Base-by-base conservation (phyloP, 1,140 invertebrate species). In the Nephotettix cincticeps region DNA sequence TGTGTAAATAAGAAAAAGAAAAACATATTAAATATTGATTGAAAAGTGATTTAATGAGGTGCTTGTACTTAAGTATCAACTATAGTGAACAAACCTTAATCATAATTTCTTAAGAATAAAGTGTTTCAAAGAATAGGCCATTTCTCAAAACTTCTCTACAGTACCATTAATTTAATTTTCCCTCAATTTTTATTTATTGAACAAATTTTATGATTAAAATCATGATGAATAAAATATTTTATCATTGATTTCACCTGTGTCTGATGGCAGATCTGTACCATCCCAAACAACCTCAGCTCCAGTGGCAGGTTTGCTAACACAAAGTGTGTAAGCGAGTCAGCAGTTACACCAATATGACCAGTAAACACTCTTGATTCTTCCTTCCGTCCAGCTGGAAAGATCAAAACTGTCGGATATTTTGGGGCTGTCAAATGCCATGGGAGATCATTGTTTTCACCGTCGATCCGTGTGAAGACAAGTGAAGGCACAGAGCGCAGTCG, bases 401-500 rank as follows among this genome's bases (percentile, higher is more conserved):
- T 89, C 17, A 94, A 80, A 40, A 95, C 84, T 0, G 89, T 87
- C 9, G 93, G 93, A 83, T 90, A 93, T 29, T 81, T 83, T 76
- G 88, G 86, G 80, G 90, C 89, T 27, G 88, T 90, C 79, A 88
- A 93, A 77, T 91, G 87, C 91, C 91, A 93, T 1, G 91, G 91
- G 66, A 94, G 81, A 81, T 93, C 91, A 81, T 94, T 92, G 0
- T 84, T 84, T 75, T 92, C 88, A 17, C 89, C 91, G 81, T 94
- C 91, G n/a, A 94, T 85, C 54, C 91, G 85, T 14, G 86, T 86
- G 76, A 93, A 89, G 51, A 80, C 76, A 9, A 91, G 77, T 75
- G 84, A 81, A 58, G 83, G 76, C 73, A 89, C 82, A 63, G 82
- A 77, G 3, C 79, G 76, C 43, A 91, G 85, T 68, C 88, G 86